Evolutionary conservation across 2,113 vertebrate genomes (phyloP).

Genomic region (Carettochelys insculpta): DNA sequence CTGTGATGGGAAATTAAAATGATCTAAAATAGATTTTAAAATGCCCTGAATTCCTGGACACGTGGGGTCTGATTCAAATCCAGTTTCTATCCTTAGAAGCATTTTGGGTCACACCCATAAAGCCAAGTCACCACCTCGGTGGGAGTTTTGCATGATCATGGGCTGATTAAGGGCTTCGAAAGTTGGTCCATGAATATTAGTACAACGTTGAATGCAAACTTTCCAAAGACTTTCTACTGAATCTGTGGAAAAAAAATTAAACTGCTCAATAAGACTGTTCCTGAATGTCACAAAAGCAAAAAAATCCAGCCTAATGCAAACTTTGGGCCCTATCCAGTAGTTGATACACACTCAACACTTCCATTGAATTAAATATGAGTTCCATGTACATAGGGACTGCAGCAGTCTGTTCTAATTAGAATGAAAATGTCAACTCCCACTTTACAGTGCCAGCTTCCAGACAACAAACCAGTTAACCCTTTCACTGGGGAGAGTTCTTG

Average conservation of each 20-base stretch:
- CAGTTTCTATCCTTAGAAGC: not conserved
- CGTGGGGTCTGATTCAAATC: not conserved
- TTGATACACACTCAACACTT: not conserved
- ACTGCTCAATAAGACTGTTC: not conserved
- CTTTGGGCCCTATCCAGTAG: slow-evolving; percentile 13
- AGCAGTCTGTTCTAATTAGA: slow-evolving; percentile 58
- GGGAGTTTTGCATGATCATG: not conserved
- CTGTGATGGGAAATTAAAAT: not conserved
- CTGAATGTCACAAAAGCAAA: not conserved
- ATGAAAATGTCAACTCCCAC: slow-evolving; percentile 61
- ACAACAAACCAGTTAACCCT: slow-evolving; percentile 39
- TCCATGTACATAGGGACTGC: slow-evolving; percentile 53
- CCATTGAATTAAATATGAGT: slow-evolving; percentile 70
- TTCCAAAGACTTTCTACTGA: not conserved
- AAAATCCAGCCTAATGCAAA: not conserved
- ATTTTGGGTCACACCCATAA: rapidly evolving
- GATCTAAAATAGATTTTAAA: not conserved
- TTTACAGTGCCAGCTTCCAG: slow-evolving; percentile 45
- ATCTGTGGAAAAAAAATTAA: not conserved
- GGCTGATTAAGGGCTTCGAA: not conserved
- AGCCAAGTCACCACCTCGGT: not conserved
- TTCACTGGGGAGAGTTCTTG: not conserved
- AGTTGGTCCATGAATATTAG: not conserved
- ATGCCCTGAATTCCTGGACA: not conserved
- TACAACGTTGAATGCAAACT: not conserved